Evolutionary conservation across 2,797 vertebrate species (phyloP).

Genomic region (Poecilia gillii): DNA sequence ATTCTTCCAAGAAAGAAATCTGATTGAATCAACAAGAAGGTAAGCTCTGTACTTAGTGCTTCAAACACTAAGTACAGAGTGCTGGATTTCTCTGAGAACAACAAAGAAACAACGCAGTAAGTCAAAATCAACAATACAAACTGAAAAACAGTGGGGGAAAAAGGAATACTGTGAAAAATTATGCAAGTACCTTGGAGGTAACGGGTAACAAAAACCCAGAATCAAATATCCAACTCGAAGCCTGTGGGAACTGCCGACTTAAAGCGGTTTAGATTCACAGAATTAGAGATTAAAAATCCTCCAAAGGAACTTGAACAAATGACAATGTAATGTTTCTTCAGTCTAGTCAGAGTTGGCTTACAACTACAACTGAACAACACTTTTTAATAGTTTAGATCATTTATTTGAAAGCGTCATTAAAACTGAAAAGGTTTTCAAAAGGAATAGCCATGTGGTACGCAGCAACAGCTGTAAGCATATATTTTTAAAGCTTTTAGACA

Average conservation of each 20-base stretch:
- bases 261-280: neutral
- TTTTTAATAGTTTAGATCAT: neutral
- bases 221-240: neutral
- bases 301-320: neutral
- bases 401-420: neutral
- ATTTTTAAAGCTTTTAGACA: neutral
- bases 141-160: neutral
- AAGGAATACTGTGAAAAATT: neutral
- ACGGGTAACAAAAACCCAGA: neutral
- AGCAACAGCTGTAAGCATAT: neutral
- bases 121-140: neutral
- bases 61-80: constrained; percentile 16
- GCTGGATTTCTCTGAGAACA: neutral
- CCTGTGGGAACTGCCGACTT: neutral
- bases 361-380: neutral
- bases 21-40: constrained; percentile 59
- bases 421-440: neutral
- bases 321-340: neutral
- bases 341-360: neutral
- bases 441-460: neutral
- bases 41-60: constrained; percentile 10
- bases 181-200: neutral
- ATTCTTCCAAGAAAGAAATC: constrained; percentile 30
- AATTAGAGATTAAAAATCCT: neutral
- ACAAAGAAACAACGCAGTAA: neutral